Conservation (phyloP, 2,888 invertebrate genomes). For the Tubulanus polymorphus region DNA sequence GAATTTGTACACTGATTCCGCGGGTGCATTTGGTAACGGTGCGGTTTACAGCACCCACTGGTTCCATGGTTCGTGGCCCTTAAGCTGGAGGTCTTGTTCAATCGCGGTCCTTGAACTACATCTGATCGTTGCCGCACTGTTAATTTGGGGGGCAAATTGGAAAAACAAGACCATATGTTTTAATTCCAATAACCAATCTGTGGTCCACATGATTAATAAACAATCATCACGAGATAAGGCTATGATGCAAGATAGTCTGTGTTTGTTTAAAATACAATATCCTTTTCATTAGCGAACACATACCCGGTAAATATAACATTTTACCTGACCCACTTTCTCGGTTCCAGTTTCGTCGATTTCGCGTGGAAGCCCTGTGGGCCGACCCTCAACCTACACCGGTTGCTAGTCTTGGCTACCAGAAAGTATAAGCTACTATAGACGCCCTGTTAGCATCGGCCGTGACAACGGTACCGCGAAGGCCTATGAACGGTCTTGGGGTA, state of each 20-base stretch:
- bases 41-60: neutral
- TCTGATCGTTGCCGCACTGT: constrained; percentile 1
- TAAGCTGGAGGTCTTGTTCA: neutral
- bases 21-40: neutral
- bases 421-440: no score
- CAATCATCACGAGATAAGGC: neutral
- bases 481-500: no score
- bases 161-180: constrained; percentile 1
- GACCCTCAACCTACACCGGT: no score
- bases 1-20: constrained; percentile 6
- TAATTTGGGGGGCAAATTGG: neutral
- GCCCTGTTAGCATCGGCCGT: no score
- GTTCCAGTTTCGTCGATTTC: neutral
- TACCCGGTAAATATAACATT: neutral
- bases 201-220: constrained; percentile 7
- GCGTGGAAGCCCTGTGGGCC: no score
- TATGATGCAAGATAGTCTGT: neutral
- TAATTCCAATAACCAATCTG: constrained; percentile 3
- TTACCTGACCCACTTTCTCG: neutral
- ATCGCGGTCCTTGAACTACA: neutral
- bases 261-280: neutral
- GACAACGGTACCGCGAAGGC: no score
- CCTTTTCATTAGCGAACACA: neutral
- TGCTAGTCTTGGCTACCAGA: no score
- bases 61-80: constrained; percentile 2